Percentiles rank a stretch among this genome's conserved stretches.
phyloP scores from a whole-genome alignment of 2,797 vertebrate genomes.

The Apodemus agrarius region DNA sequence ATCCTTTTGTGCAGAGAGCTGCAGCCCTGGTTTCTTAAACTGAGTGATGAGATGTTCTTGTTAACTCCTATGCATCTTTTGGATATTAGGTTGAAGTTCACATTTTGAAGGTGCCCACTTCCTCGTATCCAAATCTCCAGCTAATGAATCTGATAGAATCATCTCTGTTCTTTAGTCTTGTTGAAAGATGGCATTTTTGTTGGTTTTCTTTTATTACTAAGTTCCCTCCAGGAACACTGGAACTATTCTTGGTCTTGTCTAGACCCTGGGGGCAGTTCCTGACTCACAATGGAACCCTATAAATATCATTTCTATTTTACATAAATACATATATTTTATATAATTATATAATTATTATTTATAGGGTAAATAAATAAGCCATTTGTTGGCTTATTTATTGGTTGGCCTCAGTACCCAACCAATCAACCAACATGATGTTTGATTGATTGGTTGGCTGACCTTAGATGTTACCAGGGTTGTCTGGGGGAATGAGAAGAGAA shows the following conservation, averaged over 20 bases:
- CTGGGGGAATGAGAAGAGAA: not conserved
- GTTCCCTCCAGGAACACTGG: not conserved
- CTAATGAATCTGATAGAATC: not conserved
- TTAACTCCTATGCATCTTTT: not conserved
- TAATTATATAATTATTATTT: no score
- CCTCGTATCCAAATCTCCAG: not conserved
- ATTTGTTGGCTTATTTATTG: no score
- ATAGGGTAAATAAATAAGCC: no score
- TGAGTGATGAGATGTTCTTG: not conserved
- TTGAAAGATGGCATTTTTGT: constrained; percentile 1
- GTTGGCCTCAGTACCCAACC: no score
- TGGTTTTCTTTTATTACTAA: not conserved
- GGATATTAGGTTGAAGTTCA: not conserved
- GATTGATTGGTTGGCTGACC: not conserved
- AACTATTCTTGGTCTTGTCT: not conserved
- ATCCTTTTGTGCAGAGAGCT: constrained; percentile 12
- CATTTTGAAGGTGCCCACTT: not conserved
- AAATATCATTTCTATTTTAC: constrained; percentile 28
- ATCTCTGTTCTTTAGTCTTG: not conserved
- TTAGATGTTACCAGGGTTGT: not conserved
- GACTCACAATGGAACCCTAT: not conserved
- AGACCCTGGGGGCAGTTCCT: not conserved
- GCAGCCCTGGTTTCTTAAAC: not conserved
- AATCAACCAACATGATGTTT: not conserved
- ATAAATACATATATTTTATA: no score